Evolutionary conservation across 37 sponge, comb jelly and placozoan species (phyloP), one percentile per base, ranked within the genome.

Genomic region (Chondrilla cf. caribensis): DNA sequence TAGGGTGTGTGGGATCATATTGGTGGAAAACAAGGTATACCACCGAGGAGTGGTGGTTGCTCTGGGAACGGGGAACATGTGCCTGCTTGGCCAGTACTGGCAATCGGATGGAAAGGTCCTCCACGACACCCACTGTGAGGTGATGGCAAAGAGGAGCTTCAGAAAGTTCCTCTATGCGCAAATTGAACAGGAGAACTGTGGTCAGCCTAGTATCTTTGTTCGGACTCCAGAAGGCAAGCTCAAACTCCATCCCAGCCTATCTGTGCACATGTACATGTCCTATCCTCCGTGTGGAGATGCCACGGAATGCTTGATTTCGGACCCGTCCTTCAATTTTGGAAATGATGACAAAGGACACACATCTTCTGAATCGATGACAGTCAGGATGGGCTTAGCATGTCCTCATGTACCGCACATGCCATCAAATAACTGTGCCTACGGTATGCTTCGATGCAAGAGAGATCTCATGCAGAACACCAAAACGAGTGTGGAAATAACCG

Each of bases 221-320:
- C 68, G 68, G 17, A 67, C 68, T 33, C 17, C 31, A 17, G 68
- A 58, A 44, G 81, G 79, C 22, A 38, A 58, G 37, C 60, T 83
- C 32, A 39, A 75, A 58, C 26, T 87, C 19, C 71, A 82, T 15
- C 82, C 44, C 2, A 33, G 38, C 17, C 39, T 82, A 78, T 6
- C 28, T 18, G n/a, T 82, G 17, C 87, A 87, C 40, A 75, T 87
- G 37, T 82, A 54, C 68, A 71, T 87, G 33, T 82, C 82, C 77
- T 72, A 77, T 0, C 82, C 87, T 17, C 87, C 87, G 2, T 87
- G 87, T 78, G 87, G 87, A 11, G 87, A 87, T 58, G 76, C 77
- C 33, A 77, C 83, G 1, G 58, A 82, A 59, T 87, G 84, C 79
- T 35, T 70, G 21, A 35, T 35, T 2, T 1, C 40, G 11, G 85